Evolutionary conservation across 2,888 invertebrate species (phyloP), one percentile per base, ranked within the genome.

Genomic region (Spilarctia lutea): DNA sequence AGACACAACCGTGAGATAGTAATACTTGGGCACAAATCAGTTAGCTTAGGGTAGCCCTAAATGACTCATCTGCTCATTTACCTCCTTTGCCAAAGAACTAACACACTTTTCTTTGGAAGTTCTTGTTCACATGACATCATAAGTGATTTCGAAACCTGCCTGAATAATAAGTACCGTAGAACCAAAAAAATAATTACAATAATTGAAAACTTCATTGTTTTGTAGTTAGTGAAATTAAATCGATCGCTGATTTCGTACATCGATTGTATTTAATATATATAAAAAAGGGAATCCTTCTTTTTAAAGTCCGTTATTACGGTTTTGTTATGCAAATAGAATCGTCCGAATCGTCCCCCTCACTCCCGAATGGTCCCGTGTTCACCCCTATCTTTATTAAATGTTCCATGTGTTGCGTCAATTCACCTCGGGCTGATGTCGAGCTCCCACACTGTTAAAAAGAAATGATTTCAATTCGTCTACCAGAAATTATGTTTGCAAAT

Each of bases 241-340:
- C 3, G 45, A 56, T 66, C 16, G 52, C 52, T 73, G 65, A 73
- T 76, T 68, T 71, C 60, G n/a, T n/a, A 63, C 71, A 73, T 73
- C 67, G 68, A 71, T 76, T 73, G 7, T 69, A 24, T 66, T 30
- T 30, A 42, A 69, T 20, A 30, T 71, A 16, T 52, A n/a, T 16
- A 71, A 71, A 85, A 68, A 67, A 81, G 72, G 71, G 71, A 70
- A 68, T 71, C 30, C 68, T 77, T 79, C 74, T 73, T 56, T 65
- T 78, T 75, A 73, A 75, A 76, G 81, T 72, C 73, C 77, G 79
- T 81, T 85, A 84, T 84, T 81, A 75, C 71, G 72, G 77, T 83
- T 79, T 76, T 83, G 80, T 84, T 84, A 85, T 85, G 86, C 83
- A 85, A 86, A 85, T 84, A 86, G 72, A 84, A 84, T 86, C 77